These are phyloP conservation scores for Upupa epops DNA, from an alignment of 2,113 vertebrate species.

Conservation along the genomic window DNA sequence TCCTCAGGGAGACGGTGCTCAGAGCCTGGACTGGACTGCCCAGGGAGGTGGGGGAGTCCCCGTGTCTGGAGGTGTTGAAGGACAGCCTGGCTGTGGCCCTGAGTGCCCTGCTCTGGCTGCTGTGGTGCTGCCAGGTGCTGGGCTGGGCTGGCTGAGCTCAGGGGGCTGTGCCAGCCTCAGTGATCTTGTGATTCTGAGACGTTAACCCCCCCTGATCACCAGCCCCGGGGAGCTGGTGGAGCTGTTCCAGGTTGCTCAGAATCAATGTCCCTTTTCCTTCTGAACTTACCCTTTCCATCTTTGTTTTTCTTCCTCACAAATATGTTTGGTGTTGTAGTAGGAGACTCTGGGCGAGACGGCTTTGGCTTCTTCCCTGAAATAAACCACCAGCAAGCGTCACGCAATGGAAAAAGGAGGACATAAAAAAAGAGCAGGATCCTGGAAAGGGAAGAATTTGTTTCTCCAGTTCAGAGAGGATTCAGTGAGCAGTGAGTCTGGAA, in stretches of 20 bases:
- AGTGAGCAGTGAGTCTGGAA: neutral
- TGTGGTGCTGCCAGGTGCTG: no score
- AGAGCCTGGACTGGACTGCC: no score
- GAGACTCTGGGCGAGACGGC: constrained; percentile 86
- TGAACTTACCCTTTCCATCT: constrained; percentile 90
- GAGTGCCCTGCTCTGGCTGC: no score
- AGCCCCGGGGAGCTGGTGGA: neutral
- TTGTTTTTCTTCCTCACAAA: constrained; percentile 90
- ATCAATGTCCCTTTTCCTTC: neutral
- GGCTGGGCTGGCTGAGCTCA: no score
- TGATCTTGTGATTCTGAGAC: no score
- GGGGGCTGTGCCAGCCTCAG: no score
- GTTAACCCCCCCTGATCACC: neutral
- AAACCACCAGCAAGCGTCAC: constrained; percentile 31
- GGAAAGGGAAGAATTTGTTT: neutral
- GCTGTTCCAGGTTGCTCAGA: neutral
- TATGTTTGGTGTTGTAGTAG: constrained; percentile 87
- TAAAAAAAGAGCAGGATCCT: neutral
- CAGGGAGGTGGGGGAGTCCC: no score
- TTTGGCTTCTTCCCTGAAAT: constrained; percentile 86
- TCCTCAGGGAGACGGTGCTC: no score
- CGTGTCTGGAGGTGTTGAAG: no score
- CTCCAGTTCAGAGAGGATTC: neutral
- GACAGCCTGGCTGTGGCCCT: no score
- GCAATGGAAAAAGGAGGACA: neutral